Percentiles rank a stretch among this genome's conserved stretches.
Conservation (phyloP, 2,113 vertebrate genomes). For the Cnemophilus loriae region DNA sequence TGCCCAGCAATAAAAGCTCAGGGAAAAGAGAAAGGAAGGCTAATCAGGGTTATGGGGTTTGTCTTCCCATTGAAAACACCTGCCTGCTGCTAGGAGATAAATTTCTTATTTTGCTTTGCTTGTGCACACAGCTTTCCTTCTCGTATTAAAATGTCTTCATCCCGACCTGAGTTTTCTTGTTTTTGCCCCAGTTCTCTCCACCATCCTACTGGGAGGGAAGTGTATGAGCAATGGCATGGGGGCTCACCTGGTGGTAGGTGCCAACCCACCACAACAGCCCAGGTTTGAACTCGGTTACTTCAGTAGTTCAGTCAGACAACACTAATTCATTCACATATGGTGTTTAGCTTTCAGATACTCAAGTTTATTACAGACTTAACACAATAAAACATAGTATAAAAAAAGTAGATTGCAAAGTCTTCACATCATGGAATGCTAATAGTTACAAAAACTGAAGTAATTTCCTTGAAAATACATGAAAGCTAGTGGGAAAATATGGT, state of each 20-base stretch:
- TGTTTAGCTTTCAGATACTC: neutral
- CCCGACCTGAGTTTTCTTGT: neutral
- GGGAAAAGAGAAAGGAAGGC: neutral
- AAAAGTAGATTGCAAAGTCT: neutral
- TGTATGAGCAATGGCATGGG: accelerated
- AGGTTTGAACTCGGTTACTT: neutral
- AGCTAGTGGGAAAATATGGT: neutral
- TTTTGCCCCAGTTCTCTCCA: neutral
- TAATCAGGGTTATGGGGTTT: neutral
- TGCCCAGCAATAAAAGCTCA: neutral
- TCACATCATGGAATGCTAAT: neutral
- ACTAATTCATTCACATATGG: neutral
- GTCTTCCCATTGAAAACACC: neutral
- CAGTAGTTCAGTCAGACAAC: neutral
- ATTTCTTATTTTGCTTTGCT: neutral
- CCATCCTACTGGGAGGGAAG: no score
- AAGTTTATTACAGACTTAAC: slow-evolving; percentile 16
- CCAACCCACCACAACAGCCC: neutral
- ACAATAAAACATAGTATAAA: neutral
- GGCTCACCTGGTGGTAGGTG: neutral
- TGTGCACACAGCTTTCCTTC: neutral
- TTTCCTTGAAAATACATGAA: neutral
- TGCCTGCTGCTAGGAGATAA: neutral
- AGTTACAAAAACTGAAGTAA: neutral
- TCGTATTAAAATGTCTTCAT: neutral